Evolutionary conservation across 2,113 vertebrate species (phyloP), one percentile per base, ranked within the genome.

Genomic region (Hyla sarda): DNA sequence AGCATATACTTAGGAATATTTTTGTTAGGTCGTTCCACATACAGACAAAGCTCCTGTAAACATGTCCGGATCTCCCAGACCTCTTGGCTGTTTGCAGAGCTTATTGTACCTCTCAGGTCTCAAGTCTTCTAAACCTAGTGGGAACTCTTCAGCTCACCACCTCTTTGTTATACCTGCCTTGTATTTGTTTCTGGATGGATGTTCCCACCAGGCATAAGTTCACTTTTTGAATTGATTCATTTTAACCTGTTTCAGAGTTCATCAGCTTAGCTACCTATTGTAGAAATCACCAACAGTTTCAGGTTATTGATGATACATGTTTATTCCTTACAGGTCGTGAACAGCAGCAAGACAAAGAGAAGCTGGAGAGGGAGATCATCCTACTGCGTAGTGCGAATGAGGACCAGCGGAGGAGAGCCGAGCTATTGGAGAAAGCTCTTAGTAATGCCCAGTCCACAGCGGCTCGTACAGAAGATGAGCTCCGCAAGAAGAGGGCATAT

Each of bases 371-470:
- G 54, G 97, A 99, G 92, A 89, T 96, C 4, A 92, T 92, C 7
- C 91, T 95, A 76, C 92, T 98, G 86, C 96, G 94, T 0, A 88
- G 93, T 0, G 95, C 96, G 19, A 95, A 94, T 0, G 97, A 98
- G 89, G 98, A 99, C 88, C 95, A 97, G 92, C 95, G 95, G 16
- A 94, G 95, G n/a, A 93, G 96, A 0, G 93, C 96, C 0, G 97
- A 99, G 91, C 91, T 96, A 37, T 91, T 99, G 87, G 98, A 98
- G 90, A 96, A 97, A 92, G 96, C 97, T 0, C 92, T 99, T 91
- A 91, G 95, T 90, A 96, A 94, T 0, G 95, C 96, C 0, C 97
- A 98, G 91, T 89, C 90, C 0, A 94, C 96, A n/a, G 96, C 96
- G 0, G 95, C 94, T 28, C 95, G 95, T 54, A 94, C 96, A 0